Conservation (phyloP, 2,113 vertebrate genomes). For the Zapus hudsonius region DNA sequence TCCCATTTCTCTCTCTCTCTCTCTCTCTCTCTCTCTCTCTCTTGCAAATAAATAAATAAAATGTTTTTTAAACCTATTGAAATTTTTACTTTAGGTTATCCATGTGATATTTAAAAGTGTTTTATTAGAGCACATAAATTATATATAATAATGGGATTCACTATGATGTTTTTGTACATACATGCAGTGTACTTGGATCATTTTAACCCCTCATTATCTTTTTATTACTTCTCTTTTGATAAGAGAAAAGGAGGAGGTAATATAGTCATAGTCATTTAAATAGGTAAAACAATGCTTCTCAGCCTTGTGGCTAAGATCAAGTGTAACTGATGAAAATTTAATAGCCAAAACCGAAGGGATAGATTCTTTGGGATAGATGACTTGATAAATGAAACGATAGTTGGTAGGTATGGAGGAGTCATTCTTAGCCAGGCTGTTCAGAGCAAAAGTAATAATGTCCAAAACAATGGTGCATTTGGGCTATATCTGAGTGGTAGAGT, state of each 20-base stretch:
- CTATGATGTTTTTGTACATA: no score
- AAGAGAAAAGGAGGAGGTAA: background rate
- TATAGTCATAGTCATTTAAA: conserved; percentile 53
- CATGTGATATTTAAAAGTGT: no score
- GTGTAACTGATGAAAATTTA: conserved; percentile 40
- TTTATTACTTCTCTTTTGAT: background rate
- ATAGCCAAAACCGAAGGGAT: background rate
- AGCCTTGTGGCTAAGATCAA: background rate
- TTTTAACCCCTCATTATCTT: no score
- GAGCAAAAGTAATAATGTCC: background rate
- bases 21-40: no score
- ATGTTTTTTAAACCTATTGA: no score
- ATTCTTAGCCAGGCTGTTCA: background rate
- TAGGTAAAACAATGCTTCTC: background rate
- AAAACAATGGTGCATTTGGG: background rate
- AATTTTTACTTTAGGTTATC: no score
- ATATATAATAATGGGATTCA: no score
- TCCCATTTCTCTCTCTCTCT: no score
- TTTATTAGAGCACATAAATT: no score
- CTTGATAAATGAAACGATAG: conserved; percentile 14
- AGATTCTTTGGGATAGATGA: conserved; percentile 24
- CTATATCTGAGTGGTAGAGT: no score
- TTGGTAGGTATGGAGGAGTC: background rate
- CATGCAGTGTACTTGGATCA: no score
- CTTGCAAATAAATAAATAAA: no score